Percentiles rank a stretch among this genome's conserved stretches.
Conservation (phyloP, 2,797 vertebrate genomes). For the Crenichthys baileyi region DNA sequence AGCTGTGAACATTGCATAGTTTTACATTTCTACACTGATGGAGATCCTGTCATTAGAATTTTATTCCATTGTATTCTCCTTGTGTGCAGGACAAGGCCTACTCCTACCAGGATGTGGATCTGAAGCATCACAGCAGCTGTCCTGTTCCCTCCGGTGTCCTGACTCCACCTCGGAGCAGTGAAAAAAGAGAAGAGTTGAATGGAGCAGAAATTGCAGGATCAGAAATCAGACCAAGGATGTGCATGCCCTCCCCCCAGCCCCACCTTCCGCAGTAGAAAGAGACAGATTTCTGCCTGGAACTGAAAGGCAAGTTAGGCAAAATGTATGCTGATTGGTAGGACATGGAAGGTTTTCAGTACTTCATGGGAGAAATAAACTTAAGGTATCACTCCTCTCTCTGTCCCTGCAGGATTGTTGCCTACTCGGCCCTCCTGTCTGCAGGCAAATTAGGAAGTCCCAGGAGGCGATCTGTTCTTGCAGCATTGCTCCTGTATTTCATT, state of each 20-base stretch:
- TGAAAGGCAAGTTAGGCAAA: background rate
- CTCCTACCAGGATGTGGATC: slow-evolving; percentile 83
- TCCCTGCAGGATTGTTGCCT: background rate
- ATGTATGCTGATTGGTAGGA: background rate
- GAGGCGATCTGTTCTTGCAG: background rate
- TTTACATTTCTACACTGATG: background rate
- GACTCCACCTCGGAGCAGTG: slow-evolving; percentile 92
- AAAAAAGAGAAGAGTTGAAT: slow-evolving; percentile 79
- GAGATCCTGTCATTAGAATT: no score
- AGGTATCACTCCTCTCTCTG: background rate
- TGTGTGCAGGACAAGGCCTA: slow-evolving; percentile 86
- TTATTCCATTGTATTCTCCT: background rate
- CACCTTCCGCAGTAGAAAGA: background rate
- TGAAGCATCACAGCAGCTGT: slow-evolving; percentile 81
- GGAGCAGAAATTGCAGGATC: background rate
- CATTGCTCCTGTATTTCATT: slow-evolving; percentile 10
- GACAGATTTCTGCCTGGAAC: slow-evolving; percentile 3
- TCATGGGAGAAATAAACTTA: background rate
- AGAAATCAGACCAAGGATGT: slow-evolving; percentile 58
- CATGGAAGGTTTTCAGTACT: background rate
- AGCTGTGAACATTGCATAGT: no score
- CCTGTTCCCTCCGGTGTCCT: slow-evolving; percentile 88
- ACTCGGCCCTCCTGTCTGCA: background rate
- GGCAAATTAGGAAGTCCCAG: background rate
- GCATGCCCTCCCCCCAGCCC: slow-evolving; percentile 20